These are phyloP conservation scores for Crocodylus rhombifer DNA, from an alignment of 2,797 vertebrate genomes.

Conservation along the genomic window DNA sequence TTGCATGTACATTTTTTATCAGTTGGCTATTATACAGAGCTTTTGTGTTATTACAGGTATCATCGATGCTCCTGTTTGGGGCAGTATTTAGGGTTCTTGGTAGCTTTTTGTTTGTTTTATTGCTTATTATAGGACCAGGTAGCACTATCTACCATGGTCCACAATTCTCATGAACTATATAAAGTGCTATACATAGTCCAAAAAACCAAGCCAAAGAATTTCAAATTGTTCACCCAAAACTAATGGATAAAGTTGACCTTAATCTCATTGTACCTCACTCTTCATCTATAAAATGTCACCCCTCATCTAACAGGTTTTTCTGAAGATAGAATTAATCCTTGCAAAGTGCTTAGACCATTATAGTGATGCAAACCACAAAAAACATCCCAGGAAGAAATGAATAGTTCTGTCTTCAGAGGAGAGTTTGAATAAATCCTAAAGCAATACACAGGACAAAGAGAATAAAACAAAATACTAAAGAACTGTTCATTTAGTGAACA, in stretches of 20 bases:
- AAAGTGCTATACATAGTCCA: background rate
- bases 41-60: background rate
- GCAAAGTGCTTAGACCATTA: conserved; percentile 49
- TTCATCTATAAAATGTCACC: conserved; percentile 28
- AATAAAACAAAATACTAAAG: background rate
- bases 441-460: background rate
- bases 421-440: background rate
- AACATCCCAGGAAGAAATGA: conserved; percentile 36
- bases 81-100: background rate
- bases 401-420: conserved; percentile 30
- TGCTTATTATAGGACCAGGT: background rate
- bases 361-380: conserved; percentile 62
- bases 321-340: conserved; percentile 65
- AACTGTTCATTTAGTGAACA: background rate
- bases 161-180: background rate
- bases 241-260: conserved; percentile 50
- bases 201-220: background rate
- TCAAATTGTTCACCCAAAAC: background rate
- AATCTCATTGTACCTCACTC: conserved; percentile 22
- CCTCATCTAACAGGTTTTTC: conserved; percentile 49
- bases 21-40: background rate
- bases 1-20: background rate
- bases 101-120: background rate
- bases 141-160: too few species aligned
- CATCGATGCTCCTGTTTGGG: background rate